phyloP scores from a whole-genome alignment of 2,888 invertebrate genomes.

The Lysandra bellargus region DNA sequence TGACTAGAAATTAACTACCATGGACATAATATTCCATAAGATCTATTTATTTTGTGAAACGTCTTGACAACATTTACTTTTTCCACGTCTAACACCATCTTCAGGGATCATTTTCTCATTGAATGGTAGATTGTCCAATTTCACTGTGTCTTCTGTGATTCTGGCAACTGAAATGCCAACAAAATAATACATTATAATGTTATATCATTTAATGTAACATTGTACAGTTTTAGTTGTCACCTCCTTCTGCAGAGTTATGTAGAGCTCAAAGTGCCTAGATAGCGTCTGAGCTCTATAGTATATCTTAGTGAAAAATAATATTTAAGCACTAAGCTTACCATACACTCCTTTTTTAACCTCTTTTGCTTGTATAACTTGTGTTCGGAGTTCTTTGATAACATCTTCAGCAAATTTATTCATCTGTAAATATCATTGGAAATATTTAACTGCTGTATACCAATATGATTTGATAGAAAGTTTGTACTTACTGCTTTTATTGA shows the following conservation, averaged over 20 bases:
- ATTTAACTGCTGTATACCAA: background rate
- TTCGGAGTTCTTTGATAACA: constrained; percentile 85
- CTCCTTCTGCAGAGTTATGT: no score
- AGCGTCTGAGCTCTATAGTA: no score
- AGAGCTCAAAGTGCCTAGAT: no score
- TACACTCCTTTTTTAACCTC: constrained; percentile 84
- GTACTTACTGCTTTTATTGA: constrained; percentile 83
- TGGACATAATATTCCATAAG: background rate
- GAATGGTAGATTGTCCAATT: constrained; percentile 83
- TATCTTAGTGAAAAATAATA: background rate
- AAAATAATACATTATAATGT: constrained; percentile 22
- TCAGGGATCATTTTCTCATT: constrained; percentile 74
- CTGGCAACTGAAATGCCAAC: constrained; percentile 78
- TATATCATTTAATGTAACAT: no score
- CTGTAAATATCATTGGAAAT: constrained; percentile 61
- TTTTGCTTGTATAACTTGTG: constrained; percentile 86
- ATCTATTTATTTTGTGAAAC: constrained; percentile 50
- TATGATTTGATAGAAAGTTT: background rate
- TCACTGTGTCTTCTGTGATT: constrained; percentile 81
- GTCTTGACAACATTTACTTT: constrained; percentile 57
- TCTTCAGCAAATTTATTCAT: constrained; percentile 84
- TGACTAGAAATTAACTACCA: constrained; percentile 21
- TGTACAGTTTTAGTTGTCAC: no score
- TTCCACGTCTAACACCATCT: constrained; percentile 48
- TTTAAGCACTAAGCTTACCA: constrained; percentile 66